Percentiles rank a stretch among this genome's conserved stretches.
phyloP scores from a whole-genome alignment of 1,140 invertebrate species.

The Anagrus nilaparvatae region DNA sequence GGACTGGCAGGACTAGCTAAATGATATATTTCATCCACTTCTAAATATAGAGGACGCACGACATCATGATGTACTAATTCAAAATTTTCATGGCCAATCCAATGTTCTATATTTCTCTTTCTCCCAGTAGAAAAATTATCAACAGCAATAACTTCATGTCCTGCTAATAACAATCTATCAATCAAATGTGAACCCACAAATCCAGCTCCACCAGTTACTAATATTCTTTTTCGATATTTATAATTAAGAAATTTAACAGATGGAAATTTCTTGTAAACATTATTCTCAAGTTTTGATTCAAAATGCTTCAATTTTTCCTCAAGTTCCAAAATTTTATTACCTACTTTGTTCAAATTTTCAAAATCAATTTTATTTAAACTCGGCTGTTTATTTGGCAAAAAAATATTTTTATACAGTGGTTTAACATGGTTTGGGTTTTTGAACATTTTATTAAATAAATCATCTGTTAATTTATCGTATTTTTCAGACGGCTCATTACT shows the following conservation, averaged over 20 bases:
- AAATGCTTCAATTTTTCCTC: slow-evolving; percentile 61
- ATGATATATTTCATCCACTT: slow-evolving; percentile 99
- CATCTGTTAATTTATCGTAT: too few relatives aligned
- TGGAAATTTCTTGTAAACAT: slow-evolving; percentile 76
- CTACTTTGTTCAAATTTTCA: slow-evolving; percentile 50
- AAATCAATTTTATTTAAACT: too few relatives aligned
- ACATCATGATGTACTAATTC: slow-evolving; percentile 98
- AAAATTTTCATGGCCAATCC: slow-evolving; percentile 98
- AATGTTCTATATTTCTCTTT: slow-evolving; percentile 95
- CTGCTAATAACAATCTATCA: slow-evolving; percentile 88
- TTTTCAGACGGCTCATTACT: too few relatives aligned
- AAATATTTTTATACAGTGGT: too few relatives aligned
- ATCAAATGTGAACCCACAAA: slow-evolving; percentile 98
- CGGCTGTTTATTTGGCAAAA: too few relatives aligned
- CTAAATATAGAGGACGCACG: slow-evolving; percentile 94
- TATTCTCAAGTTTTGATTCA: slow-evolving; percentile 45
- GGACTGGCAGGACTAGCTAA: slow-evolving; percentile 97
- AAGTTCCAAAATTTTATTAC: slow-evolving; percentile 51
- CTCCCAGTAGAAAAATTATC: slow-evolving; percentile 98
- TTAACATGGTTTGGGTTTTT: too few relatives aligned
- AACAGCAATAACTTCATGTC: slow-evolving; percentile 96
- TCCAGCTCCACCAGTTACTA: slow-evolving; percentile 95
- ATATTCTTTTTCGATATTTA: slow-evolving; percentile 78
- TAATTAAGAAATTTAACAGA: slow-evolving; percentile 84
- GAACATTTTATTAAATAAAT: too few relatives aligned